Conservation (phyloP, 35 echinoderm and acorn worm genomes). For the Lytechinus variegatus region DNA sequence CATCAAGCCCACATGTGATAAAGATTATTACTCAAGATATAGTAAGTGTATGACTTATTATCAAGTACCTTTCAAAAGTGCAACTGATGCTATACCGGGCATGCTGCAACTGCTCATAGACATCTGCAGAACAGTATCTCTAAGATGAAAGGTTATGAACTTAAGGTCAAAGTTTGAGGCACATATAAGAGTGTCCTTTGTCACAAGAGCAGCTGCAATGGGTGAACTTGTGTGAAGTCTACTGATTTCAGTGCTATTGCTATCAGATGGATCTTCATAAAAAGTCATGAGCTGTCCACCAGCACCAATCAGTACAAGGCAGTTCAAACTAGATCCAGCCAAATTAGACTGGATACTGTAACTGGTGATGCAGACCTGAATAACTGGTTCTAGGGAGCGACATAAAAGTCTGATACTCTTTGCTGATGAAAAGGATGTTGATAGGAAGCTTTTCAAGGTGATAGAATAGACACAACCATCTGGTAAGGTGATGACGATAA, state of each 20-base stretch:
- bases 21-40: too few species aligned
- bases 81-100: not conserved
- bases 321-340: not conserved
- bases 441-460: not conserved
- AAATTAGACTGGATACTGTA: not conserved
- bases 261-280: not conserved
- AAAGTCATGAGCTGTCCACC: constrained; percentile 16
- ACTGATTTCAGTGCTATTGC: too few species aligned
- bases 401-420: not conserved
- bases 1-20: too few species aligned
- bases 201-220: not conserved
- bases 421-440: constrained; percentile 22
- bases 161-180: not conserved
- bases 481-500: constrained; percentile 27
- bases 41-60: not conserved
- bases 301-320: not conserved
- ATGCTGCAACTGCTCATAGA: not conserved
- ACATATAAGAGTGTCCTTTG: not conserved
- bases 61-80: not conserved
- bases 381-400: not conserved
- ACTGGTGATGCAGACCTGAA: not conserved
- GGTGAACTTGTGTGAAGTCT: not conserved
- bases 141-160: constrained; percentile 10
- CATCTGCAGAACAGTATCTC: not conserved
- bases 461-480: constrained; percentile 35